Conservation (phyloP, 2,113 vertebrate species). For the Nerophis lumbriciformis region DNA sequence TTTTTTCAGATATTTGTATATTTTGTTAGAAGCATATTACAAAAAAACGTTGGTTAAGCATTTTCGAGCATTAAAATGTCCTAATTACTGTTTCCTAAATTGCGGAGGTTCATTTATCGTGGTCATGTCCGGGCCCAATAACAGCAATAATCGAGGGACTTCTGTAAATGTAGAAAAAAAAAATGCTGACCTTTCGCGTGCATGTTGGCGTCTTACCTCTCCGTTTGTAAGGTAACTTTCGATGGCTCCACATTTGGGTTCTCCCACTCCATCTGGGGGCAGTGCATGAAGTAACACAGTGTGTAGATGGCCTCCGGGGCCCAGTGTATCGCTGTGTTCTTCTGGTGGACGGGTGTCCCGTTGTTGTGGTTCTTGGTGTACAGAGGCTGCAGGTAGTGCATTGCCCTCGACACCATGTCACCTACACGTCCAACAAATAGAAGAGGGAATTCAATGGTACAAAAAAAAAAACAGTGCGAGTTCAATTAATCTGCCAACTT, state of each 20-base stretch:
- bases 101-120: no score
- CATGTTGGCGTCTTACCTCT: conserved; percentile 73
- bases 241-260: conserved; percentile 95
- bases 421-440: conserved; percentile 63
- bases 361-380: conserved; percentile 85
- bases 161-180: no score
- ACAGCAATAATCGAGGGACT: no score
- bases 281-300: conserved; percentile 99
- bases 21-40: no score
- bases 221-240: conserved; percentile 89
- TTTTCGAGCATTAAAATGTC: no score
- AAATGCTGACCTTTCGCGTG: no score
- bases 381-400: conserved; percentile 93
- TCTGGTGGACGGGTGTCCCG: conserved; percentile 86
- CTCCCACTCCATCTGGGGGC: conserved; percentile 97
- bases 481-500: background rate
- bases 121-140: no score
- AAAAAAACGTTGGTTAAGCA: no score
- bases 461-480: background rate
- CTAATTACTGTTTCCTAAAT: no score
- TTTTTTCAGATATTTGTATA: no score
- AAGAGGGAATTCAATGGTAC: background rate
- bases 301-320: conserved; percentile 93
- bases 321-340: conserved; percentile 82
- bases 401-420: conserved; percentile 92